These are phyloP conservation scores for Chelonoidis abingdonii DNA, from an alignment of 2,113 vertebrate genomes.

Conservation along the genomic window DNA sequence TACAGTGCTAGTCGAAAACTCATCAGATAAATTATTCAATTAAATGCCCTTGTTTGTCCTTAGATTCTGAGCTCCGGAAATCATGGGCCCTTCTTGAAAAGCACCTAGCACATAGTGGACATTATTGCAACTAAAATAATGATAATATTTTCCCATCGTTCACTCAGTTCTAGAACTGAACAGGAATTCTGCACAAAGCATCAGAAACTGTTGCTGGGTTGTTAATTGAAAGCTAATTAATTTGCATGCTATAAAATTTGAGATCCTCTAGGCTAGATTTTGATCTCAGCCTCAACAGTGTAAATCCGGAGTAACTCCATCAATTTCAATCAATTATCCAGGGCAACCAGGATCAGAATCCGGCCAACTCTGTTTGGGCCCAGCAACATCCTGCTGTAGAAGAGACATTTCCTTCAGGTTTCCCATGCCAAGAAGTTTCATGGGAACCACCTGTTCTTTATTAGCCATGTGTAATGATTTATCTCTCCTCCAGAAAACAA, in stretches of 20 bases:
- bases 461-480: not conserved
- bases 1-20: not conserved
- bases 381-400: not conserved
- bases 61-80: not conserved
- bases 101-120: not conserved
- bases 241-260: not conserved
- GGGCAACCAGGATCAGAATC: not conserved
- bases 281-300: rapidly evolving
- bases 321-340: not conserved
- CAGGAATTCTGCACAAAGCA: not conserved
- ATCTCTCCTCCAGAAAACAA: not conserved
- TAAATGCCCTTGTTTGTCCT: not conserved
- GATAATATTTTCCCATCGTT: not conserved
- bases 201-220: not conserved
- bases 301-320: rapidly evolving
- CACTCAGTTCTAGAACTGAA: not conserved
- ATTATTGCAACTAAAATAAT: not conserved
- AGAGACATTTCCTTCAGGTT: not conserved
- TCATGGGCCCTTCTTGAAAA: not conserved
- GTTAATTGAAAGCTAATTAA: not conserved
- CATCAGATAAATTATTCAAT: not conserved
- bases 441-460: not conserved
- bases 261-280: not conserved
- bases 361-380: not conserved
- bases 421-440: not conserved